Evolutionary conservation across 2,113 vertebrate species (phyloP).

Genomic region (Thunnus thynnus): DNA sequence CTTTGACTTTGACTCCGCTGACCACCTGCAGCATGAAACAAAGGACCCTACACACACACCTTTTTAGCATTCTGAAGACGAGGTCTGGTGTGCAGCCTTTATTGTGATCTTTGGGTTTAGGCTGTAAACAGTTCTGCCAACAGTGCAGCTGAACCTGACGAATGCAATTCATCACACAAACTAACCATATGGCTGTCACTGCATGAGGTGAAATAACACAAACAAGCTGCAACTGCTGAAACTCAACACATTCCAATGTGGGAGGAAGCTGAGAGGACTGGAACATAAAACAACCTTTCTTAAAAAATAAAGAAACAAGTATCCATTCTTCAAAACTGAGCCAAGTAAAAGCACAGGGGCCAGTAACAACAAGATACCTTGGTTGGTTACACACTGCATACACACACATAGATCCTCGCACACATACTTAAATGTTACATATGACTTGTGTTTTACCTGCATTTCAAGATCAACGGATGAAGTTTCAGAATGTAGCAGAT

Average conservation of each 20-base stretch:
- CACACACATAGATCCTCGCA: neutral
- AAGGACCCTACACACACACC: slow-evolving; percentile 1
- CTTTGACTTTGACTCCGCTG: neutral
- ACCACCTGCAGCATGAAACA: slow-evolving; percentile 23
- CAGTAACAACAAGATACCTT: neutral
- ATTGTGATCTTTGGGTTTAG: slow-evolving; percentile 36
- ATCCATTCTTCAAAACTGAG: neutral
- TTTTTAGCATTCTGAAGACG: slow-evolving; percentile 17
- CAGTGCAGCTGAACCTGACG: slow-evolving; percentile 19
- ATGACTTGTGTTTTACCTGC: slow-evolving; percentile 46
- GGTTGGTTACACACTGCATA: neutral
- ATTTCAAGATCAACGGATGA: slow-evolving; percentile 15
- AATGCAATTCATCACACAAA: slow-evolving; percentile 44
- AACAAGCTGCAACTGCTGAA: slow-evolving; percentile 56
- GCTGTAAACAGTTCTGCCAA: slow-evolving; percentile 34
- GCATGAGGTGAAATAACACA: slow-evolving; percentile 42
- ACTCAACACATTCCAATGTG: slow-evolving; percentile 13
- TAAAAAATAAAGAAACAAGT: neutral
- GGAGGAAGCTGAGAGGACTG: slow-evolving; percentile 21
- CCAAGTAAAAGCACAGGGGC: neutral
- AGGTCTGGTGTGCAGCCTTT: slow-evolving; percentile 10
- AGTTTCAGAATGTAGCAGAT: slow-evolving; percentile 13
- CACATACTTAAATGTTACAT: neutral
- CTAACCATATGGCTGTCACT: slow-evolving; percentile 57
- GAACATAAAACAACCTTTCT: neutral